Evolutionary conservation across 1,140 invertebrate genomes (phyloP).

Genomic region (Drosophila triauraria): DNA sequence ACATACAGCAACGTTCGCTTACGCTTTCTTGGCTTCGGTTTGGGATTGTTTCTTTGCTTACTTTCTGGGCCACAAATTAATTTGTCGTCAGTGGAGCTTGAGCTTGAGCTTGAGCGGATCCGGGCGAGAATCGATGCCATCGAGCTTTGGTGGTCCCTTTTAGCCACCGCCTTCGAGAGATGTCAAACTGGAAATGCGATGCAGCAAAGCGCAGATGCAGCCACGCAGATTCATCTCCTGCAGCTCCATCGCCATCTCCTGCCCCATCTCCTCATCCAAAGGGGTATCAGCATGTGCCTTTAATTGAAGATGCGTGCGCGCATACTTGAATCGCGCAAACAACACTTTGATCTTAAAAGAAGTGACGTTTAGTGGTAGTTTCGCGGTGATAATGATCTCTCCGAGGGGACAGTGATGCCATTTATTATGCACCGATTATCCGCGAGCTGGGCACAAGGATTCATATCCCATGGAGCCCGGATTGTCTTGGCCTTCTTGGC

Average conservation of each 20-base stretch:
- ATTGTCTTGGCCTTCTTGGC: no score
- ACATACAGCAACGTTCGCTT: constrained; percentile 44
- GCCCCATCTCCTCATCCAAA: constrained; percentile 9
- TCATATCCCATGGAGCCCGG: not conserved
- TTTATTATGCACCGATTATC: constrained; percentile 78
- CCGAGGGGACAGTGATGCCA: constrained; percentile 81
- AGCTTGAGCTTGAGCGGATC: constrained; percentile 11
- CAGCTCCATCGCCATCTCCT: not conserved
- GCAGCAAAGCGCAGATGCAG: constrained; percentile 22
- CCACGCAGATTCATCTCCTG: constrained; percentile 15
- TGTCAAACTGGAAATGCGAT: constrained; percentile 67
- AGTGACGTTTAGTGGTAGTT: constrained; percentile 85
- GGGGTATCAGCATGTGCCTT: constrained; percentile 65
- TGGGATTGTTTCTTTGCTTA: not conserved
- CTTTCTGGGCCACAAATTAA: constrained; percentile 56
- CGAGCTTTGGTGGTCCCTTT: constrained; percentile 18
- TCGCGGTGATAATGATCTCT: constrained; percentile 82
- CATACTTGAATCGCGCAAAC: constrained; percentile 80
- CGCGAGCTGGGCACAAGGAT: constrained; percentile 3
- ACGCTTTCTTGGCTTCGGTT: constrained; percentile 2
- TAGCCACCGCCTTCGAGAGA: not conserved
- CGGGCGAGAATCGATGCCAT: constrained; percentile 8
- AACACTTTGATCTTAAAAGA: constrained; percentile 85
- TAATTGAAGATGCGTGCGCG: constrained; percentile 84
- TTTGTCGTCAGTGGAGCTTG: constrained; percentile 59